Base-by-base conservation (phyloP, 2,888 invertebrate species). In the Argyra leucocephala region DNA sequence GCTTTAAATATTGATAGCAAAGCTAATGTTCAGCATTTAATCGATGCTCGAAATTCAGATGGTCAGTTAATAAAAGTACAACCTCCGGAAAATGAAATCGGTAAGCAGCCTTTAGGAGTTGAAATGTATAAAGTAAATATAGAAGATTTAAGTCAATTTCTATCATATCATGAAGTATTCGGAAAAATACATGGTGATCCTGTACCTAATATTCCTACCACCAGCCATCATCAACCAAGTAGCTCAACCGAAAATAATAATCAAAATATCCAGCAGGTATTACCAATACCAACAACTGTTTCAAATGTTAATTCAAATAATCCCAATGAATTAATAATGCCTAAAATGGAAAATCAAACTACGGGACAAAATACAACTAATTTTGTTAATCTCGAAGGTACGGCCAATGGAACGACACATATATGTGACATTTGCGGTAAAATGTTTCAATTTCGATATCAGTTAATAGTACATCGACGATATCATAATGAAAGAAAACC, bases 401-500 rank as follows among this genome's bases (percentile, higher is more conserved):
- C 26, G 26, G 21, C 31, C n/a, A 61, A 24, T 21, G 24, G 61
- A 48, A 85, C 85, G n/a, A 76, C 76, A 69, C 91, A 92, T 77
- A 84, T 88, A 22, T 92, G 92, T 77, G 91, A 92, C 78, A 85
- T 92, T 67, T 92, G 92, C 73, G 90, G 90, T 64, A 91, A 92
- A 81, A 88, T 90, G 81, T 92, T 92, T 80, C 90, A 90, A 74
- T 92, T 89, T 78, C 86, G 91, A 66, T 92, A 93, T 80, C 92
- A 92, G 76, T 83, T 92, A 67, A 92, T 92, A 73, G 91, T 92
- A 59, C 92, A 93, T 80, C 83, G 90, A 74, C 86, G 92, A 72
- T 92, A 92, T 79, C 93, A 93, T 74, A 90, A 88, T 59, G 91
- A 92, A 79, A 84, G 88, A 70, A 92, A 92, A 76, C 91, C 91